Evolutionary conservation across 1,140 invertebrate genomes (phyloP), one percentile per base, ranked within the genome.

Genomic region (Stegodyphus dumicola): DNA sequence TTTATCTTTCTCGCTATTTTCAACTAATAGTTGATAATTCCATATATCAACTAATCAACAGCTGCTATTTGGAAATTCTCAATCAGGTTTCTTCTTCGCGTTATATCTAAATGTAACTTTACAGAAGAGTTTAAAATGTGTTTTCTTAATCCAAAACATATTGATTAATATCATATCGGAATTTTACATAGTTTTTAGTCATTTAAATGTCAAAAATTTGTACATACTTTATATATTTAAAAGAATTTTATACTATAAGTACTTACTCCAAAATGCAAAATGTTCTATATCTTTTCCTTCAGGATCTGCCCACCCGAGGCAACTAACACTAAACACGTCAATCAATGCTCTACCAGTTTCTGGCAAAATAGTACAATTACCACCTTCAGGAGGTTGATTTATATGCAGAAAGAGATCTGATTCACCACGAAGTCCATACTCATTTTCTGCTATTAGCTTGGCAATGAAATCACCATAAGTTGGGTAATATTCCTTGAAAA

Each of bases 401-500:
- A 90, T 88, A 52, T 89, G 88, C 48, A 90, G 71, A 84, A 90
- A 89, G 54, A 89, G 83, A 65, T 88, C 88, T 6, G 89, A 88
- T 85, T 88, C 88, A 11, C 89, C 89, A 51, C 84, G 76, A n/a
- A 87, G 74, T 5, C 86, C 86, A 52, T 88, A 83, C 75, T 89
- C 87, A 78, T 89, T 89, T 7, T 73, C 80, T 7, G 89, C 88
- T 0, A 87, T 78, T 54, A 89, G 65, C 71, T 89, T 90, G 51
- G 87, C 88, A 70, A 89, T 88, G 56, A 89, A 89, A 75, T 89
- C 89, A 17, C 88, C 88, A 67, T 86, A 89, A n/a, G 77, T 86
- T 73, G 89, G 88, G 76, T 89, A 89, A 73, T 88, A 89, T 73
- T 87, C 84, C 51, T 88, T 87, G 71, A 89, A 89, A 76, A 89